Evolutionary conservation across 1,140 invertebrate genomes (phyloP), one percentile per base, ranked within the genome.

Genomic region (Globodera rostochiensis): DNA sequence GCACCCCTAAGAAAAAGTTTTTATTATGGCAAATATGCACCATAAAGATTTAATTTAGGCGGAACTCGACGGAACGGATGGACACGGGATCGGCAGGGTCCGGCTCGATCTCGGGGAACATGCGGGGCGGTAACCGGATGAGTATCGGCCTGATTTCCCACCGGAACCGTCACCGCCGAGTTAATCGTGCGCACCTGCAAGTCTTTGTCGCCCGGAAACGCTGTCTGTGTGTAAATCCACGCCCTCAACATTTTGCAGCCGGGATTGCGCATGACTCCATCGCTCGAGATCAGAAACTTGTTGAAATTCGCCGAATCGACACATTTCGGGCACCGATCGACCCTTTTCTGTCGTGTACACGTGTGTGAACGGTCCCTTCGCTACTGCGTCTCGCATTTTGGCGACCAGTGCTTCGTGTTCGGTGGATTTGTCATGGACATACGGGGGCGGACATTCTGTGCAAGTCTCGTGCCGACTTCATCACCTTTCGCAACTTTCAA

Each of bases 341-440:
- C 75, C 75, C 3, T 47, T 77, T 11, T 66, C 67, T 1, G 75
- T 77, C 6, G 25, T 45, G 25, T 11, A 47, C 25, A 77, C 45
- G 2, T 19, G n/a, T 3, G 6, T 47, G 69, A 71, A n/a, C 9
- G 25, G 47, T 49, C 25, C 36, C 3, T 74, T 74, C 5, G 4
- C 1, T 0, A 19, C 15, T 0, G 19, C 57, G 15, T 11, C 15
- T 1, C 4, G 57, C 69, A 71, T 71, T 77, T 66, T 64, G 1
- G 75, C 4, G 15, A 60, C 4, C 46, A 77, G 25, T 15, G 19
- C 75, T 67, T 77, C 75, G 53, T 15, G 66, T 19, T 75, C 74
- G 7, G 1, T 64, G 3, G 46, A 1, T 19, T 64, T 60, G 13
- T 4, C 57, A 15, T 60, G 57, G 5, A 60, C 57, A 19, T 60